These are phyloP conservation scores for Megalops atlanticus DNA, from an alignment of 2,113 vertebrate genomes.

Conservation along the genomic window DNA sequence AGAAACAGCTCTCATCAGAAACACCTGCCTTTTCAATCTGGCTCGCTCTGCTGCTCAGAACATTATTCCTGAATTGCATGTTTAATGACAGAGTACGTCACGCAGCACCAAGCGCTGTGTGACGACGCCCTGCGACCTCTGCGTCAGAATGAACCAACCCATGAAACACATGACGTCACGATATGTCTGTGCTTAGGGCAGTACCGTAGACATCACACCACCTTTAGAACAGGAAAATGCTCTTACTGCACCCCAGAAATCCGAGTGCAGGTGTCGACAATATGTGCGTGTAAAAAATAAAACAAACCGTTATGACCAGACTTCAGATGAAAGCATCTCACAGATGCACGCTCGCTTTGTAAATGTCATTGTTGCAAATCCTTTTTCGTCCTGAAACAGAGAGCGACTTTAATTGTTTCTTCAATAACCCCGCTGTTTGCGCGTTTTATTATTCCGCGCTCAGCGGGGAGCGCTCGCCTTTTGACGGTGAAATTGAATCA, in stretches of 20 bases:
- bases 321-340: conserved; percentile 28
- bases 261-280: conserved; percentile 18
- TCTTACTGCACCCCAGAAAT: conserved; percentile 25
- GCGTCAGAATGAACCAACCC: no score
- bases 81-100: no score
- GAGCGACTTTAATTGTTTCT: conserved; percentile 55
- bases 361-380: conserved; percentile 45
- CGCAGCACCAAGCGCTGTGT: no score
- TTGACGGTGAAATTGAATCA: conserved; percentile 68
- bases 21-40: no score
- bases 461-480: conserved; percentile 60
- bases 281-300: conserved; percentile 29
- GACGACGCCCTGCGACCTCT: no score
- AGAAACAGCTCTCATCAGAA: no score
- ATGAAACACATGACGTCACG: no score
- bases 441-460: conserved; percentile 51
- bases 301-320: conserved; percentile 29
- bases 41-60: no score
- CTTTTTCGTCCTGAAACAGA: conserved; percentile 29
- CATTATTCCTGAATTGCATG: no score
- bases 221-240: no score
- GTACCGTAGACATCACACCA: no score
- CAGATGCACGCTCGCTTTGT: conserved; percentile 33
- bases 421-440: conserved; percentile 49
- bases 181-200: no score